Percentiles rank a stretch among this genome's conserved stretches.
phyloP scores from a whole-genome alignment of 2,797 vertebrate genomes.

The Sphenopsis melanotis region DNA sequence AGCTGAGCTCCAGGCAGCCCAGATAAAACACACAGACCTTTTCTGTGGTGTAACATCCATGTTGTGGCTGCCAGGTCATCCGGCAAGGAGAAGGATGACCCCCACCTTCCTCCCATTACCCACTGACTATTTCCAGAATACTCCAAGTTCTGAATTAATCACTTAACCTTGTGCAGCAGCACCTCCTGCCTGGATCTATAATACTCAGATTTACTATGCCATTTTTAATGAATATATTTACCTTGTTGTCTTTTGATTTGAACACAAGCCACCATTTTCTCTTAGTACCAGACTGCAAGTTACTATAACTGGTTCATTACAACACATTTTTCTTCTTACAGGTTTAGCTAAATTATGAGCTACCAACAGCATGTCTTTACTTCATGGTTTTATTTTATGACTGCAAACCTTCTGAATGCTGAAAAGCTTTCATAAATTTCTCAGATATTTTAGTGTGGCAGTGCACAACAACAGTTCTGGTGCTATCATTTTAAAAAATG shows the following conservation, averaged over 20 bases:
- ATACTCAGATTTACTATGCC: background rate
- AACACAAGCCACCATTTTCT: background rate
- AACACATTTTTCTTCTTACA: background rate
- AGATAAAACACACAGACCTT: background rate
- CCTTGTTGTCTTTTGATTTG: background rate
- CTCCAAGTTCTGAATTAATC: background rate
- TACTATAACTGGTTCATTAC: background rate
- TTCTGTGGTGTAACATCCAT: background rate
- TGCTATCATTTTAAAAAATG: constrained; percentile 33
- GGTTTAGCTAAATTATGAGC: constrained; percentile 11
- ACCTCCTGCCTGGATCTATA: background rate
- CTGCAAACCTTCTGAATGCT: background rate
- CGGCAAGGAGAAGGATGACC: background rate
- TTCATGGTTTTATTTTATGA: constrained; percentile 14
- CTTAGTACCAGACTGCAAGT: background rate
- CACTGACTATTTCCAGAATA: background rate
- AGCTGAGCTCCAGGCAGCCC: background rate
- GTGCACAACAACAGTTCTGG: constrained; percentile 21
- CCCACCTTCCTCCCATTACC: background rate
- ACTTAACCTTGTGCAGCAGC: background rate
- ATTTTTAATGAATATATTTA: constrained; percentile 6
- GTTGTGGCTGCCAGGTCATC: background rate
- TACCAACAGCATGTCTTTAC: constrained; percentile 1
- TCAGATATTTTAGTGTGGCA: constrained; percentile 16
- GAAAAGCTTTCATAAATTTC: constrained; percentile 41